phyloP scores from a whole-genome alignment of 2,888 invertebrate species.

The Lutraria lutraria region DNA sequence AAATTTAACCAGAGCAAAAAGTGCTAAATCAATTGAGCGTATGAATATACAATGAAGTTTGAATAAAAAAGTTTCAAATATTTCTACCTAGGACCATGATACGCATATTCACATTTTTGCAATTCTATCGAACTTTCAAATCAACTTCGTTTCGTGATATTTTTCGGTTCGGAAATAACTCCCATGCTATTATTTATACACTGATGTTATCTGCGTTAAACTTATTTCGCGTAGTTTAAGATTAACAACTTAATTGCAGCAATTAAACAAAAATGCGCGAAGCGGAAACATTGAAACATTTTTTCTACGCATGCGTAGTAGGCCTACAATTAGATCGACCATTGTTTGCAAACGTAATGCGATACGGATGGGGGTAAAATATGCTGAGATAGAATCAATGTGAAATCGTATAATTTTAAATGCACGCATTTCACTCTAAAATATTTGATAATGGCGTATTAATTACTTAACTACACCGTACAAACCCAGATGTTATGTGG shows the following conservation, averaged over 20 bases:
- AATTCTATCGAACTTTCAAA: slow-evolving; percentile 5
- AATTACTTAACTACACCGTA: slow-evolving; percentile 14
- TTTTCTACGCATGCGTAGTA: background rate
- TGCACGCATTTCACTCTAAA: background rate
- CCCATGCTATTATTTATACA: background rate
- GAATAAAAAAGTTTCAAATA: background rate
- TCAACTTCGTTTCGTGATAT: background rate
- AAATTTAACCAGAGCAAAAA: background rate
- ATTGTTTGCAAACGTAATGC: background rate
- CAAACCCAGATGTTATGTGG: slow-evolving; percentile 6
- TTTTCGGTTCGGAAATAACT: background rate
- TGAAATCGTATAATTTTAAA: background rate
- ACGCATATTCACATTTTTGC: background rate
- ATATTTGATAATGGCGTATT: background rate
- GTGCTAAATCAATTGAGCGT: slow-evolving; percentile 17
- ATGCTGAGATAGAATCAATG: background rate
- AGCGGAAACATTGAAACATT: slow-evolving; percentile 13
- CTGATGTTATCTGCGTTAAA: background rate
- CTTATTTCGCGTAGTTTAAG: background rate
- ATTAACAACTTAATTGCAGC: slow-evolving; percentile 23
- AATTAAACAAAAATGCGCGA: slow-evolving; percentile 13
- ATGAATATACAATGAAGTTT: background rate
- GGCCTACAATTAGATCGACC: background rate
- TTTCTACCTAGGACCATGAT: background rate
- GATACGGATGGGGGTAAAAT: slow-evolving; percentile 14